These are phyloP conservation scores for Leucophenga maculata DNA, from an alignment of 2,888 invertebrate genomes.

Conservation along the genomic window DNA sequence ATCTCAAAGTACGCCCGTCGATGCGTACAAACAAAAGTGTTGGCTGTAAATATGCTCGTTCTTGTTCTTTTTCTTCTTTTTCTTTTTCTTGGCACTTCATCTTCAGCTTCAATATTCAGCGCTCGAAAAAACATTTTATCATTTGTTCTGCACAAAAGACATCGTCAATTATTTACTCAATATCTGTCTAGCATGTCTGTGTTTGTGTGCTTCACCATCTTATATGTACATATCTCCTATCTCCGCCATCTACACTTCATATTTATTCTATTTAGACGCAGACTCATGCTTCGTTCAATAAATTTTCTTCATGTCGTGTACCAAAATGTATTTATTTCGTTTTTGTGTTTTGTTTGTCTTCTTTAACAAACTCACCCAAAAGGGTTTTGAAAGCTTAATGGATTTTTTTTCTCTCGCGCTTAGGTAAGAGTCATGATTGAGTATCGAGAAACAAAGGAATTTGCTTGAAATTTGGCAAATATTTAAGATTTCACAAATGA, in stretches of 20 bases:
- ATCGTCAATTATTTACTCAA: conserved; percentile 17
- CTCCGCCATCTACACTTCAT: background rate
- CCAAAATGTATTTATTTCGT: background rate
- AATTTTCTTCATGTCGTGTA: background rate
- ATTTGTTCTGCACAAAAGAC: background rate
- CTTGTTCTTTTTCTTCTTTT: conserved; percentile 4
- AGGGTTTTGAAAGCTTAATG: background rate
- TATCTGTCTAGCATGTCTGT: background rate
- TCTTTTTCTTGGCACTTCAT: background rate
- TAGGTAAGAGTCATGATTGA: too few relatives aligned
- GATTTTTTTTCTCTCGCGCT: too few relatives aligned
- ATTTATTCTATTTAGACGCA: background rate
- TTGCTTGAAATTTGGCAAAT: too few relatives aligned
- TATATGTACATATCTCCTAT: background rate
- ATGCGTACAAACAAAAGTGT: conserved; percentile 12
- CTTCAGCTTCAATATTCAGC: background rate
- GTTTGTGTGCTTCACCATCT: background rate
- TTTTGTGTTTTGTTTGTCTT: conserved; percentile 8
- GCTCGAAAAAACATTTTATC: background rate
- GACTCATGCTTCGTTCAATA: too few relatives aligned
- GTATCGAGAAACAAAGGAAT: too few relatives aligned
- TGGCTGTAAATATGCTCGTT: background rate
- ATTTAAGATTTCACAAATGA: too few relatives aligned
- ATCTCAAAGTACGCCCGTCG: background rate
- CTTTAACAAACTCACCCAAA: background rate